Percentiles rank a stretch among this genome's conserved stretches.
Evolutionary conservation across 2,888 invertebrate species (phyloP).

Genomic region (Phalera bucephala): DNA sequence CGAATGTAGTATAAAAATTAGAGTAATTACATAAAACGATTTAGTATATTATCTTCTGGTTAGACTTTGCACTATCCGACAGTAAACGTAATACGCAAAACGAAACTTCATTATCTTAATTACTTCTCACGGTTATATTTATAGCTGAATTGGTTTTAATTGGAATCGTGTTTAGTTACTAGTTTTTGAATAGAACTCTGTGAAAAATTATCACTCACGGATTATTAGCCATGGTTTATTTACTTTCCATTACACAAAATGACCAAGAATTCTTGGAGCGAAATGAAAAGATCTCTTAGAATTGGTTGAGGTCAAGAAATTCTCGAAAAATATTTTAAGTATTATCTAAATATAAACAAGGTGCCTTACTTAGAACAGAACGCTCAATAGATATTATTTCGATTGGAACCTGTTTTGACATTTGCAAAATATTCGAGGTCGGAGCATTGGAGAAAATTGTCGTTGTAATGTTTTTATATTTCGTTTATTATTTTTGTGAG

Average conservation of each 20-base stretch:
- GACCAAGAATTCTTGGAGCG: not conserved
- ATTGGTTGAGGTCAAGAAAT: conserved; percentile 1
- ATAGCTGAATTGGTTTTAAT: conserved; percentile 7
- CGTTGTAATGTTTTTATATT: not conserved
- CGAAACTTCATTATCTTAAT: conserved; percentile 19
- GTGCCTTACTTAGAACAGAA: not conserved
- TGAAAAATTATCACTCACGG: conserved; percentile 1
- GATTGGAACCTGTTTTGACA: not conserved
- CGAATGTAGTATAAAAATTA: not conserved
- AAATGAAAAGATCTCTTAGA: not conserved
- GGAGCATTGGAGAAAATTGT: not conserved
- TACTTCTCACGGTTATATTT: conserved; percentile 16
- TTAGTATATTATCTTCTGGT: no score
- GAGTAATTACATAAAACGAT: not conserved
- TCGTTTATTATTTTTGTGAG: not conserved
- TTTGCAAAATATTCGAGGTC: not conserved
- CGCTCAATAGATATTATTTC: not conserved
- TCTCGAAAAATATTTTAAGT: not conserved
- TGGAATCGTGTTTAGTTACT: conserved; percentile 13
- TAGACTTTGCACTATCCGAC: not conserved
- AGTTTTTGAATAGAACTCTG: conserved; percentile 6
- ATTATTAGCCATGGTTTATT: not conserved
- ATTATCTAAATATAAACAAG: not conserved
- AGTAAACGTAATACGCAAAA: conserved; percentile 1
- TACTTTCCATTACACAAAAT: not conserved